Evolutionary conservation across 2,113 vertebrate genomes (phyloP).

Genomic region (Condylura cristata): DNA sequence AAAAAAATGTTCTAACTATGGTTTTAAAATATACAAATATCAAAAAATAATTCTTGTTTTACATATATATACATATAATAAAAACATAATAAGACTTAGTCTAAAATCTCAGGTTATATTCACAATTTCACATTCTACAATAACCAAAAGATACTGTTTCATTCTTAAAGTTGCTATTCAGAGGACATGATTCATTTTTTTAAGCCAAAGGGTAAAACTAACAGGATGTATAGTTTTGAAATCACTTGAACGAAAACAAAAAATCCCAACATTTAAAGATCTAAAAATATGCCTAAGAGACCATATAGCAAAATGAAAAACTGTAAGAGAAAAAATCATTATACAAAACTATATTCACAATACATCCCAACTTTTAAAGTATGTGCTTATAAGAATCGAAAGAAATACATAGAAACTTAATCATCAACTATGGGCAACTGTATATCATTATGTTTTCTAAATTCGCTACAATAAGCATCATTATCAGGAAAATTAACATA

Average conservation of each 20-base stretch:
- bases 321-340: not conserved
- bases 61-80: not conserved
- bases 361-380: not conserved
- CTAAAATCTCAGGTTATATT: conserved; percentile 18
- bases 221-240: not conserved
- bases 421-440: not conserved
- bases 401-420: conserved; percentile 23
- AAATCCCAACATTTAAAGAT: not conserved
- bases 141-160: not conserved
- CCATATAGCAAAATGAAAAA: not conserved
- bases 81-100: not conserved
- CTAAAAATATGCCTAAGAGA: not conserved
- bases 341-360: not conserved
- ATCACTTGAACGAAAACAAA: not conserved
- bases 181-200: not conserved
- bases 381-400: not conserved
- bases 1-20: not conserved
- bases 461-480: not conserved
- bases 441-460: conserved; percentile 1
- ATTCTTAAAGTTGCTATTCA: not conserved
- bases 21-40: conserved; percentile 15
- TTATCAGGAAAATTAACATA: not conserved
- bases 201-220: not conserved
- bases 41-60: not conserved
- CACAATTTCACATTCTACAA: conserved; percentile 21